phyloP scores from a whole-genome alignment of 2,797 vertebrate genomes.

The Coilia nasus region DNA sequence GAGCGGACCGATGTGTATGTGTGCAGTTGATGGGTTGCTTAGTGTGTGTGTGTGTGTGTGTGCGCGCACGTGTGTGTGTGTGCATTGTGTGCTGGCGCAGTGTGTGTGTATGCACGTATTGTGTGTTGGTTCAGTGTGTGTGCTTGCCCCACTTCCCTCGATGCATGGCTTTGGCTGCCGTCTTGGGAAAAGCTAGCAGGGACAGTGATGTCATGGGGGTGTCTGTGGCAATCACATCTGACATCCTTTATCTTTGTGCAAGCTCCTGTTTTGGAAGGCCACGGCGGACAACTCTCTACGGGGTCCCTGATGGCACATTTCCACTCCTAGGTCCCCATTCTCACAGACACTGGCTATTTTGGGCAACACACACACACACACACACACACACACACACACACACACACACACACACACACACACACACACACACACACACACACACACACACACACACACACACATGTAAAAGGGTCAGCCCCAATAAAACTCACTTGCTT shows the following conservation, averaged over 20 bases:
- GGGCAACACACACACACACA: constrained; percentile 62
- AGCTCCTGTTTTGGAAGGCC: constrained; percentile 57
- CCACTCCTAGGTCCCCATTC: constrained; percentile 67
- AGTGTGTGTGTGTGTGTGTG: background rate
- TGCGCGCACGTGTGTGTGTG: constrained; percentile 60
- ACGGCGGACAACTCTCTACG: constrained; percentile 59
- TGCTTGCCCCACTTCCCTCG: constrained; percentile 54
- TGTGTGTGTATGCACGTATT: constrained; percentile 50
- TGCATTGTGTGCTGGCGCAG: constrained; percentile 39
- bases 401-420: no score
- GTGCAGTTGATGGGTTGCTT: background rate
- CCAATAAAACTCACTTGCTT: constrained; percentile 25
- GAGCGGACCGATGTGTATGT: constrained; percentile 43
- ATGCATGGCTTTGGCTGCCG: constrained; percentile 57
- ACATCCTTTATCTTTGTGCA: constrained; percentile 84
- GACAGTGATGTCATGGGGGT: constrained; percentile 76
- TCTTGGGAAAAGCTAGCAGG: constrained; percentile 60
- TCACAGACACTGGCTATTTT: constrained; percentile 69
- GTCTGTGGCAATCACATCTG: constrained; percentile 70
- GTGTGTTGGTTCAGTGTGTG: background rate
- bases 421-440: no score
- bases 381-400: constrained; percentile 27
- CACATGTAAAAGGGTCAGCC: constrained; percentile 55
- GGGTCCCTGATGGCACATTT: constrained; percentile 57
- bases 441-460: constrained; percentile 37